phyloP scores from a whole-genome alignment of 1,140 invertebrate species.

The Drosophila persimilis region DNA sequence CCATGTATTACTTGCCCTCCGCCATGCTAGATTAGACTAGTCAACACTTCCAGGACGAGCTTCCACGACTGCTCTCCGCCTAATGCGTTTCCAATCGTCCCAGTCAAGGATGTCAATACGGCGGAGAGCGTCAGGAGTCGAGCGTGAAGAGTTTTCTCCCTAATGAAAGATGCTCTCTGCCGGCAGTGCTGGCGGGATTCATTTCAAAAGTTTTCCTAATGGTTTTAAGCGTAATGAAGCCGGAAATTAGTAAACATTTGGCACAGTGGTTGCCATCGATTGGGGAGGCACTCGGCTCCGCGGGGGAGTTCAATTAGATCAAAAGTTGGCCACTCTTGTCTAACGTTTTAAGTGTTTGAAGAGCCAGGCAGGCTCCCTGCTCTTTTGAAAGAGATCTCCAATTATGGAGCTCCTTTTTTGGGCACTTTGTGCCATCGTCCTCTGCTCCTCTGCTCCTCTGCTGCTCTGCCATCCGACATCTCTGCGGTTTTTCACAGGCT shows the following conservation, averaged over 20 bases:
- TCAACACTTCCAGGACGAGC: neutral
- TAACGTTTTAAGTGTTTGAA: too few species aligned
- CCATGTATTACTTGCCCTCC: conserved; percentile 52
- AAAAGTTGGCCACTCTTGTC: neutral
- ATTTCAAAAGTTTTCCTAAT: conserved; percentile 73
- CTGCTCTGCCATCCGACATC: too few species aligned
- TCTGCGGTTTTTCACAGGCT: too few species aligned
- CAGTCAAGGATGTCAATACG: conserved; percentile 40
- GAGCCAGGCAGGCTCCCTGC: too few species aligned
- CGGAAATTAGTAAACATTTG: conserved; percentile 76
- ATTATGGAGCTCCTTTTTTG: too few species aligned
- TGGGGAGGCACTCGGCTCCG: neutral
- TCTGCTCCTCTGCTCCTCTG: too few species aligned
- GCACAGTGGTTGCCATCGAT: conserved; percentile 80
- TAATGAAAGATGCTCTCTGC: conserved; percentile 51
- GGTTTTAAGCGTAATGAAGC: conserved; percentile 74
- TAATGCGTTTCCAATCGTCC: conserved; percentile 48
- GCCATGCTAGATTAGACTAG: conserved; percentile 53
- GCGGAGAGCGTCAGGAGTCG: conserved; percentile 20
- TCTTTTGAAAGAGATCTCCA: too few species aligned
- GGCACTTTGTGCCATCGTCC: too few species aligned
- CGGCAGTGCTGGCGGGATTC: conserved; percentile 29
- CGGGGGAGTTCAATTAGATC: neutral
- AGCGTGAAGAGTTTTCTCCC: conserved; percentile 29
- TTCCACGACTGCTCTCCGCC: neutral